Evolutionary conservation across 2,797 vertebrate genomes (phyloP), one percentile per base, ranked within the genome.

Genomic region (Alcedo atthis): DNA sequence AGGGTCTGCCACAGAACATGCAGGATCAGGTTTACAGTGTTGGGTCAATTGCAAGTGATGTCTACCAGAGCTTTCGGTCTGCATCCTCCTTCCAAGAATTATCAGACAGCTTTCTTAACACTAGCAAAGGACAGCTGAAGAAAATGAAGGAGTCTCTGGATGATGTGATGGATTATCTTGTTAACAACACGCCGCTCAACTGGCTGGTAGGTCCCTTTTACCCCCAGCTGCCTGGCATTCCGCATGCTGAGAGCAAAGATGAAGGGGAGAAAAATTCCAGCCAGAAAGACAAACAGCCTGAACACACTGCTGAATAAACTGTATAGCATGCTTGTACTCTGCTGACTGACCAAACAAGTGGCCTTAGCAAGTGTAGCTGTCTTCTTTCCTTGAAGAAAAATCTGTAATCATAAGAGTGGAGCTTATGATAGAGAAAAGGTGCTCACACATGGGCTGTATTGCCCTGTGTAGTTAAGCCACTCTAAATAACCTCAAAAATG

Each of bases 151-250:
- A 98, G 55, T 98, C 99, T 83, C 85, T 99, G 97, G 99, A 99
- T 96, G 98, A 98, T 33, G 97, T 99, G 90, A 98, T 99, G 98
- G 98, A 99, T 91, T 99, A 99, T 96, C 97, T 99, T 51, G 97
- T 99, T 74, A 98, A 99, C 98, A 99, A 99, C 98, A 99, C 98
- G 0, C 99, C 99, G 2, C 98, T 99, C 81, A 99, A 99, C 97
- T 99, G 99, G 99, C 98, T 99, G 97, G 99, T 99, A 96, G 99
- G 99, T 97, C 99, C 99, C 58, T 99, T 99, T 97, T 98, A 98
- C 91, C 98, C 98, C n/a, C 98, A 98, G 80, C 68, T 98, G 94
- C 95, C 93, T 17, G 98, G 98, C 92, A 82, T 93, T 96, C 95
- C 92, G 93, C 87, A 92, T 88, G 81, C 93, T 94, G 96, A 96